These are phyloP conservation scores for Meta bourneti DNA, from an alignment of 2,888 invertebrate species.

Conservation along the genomic window DNA sequence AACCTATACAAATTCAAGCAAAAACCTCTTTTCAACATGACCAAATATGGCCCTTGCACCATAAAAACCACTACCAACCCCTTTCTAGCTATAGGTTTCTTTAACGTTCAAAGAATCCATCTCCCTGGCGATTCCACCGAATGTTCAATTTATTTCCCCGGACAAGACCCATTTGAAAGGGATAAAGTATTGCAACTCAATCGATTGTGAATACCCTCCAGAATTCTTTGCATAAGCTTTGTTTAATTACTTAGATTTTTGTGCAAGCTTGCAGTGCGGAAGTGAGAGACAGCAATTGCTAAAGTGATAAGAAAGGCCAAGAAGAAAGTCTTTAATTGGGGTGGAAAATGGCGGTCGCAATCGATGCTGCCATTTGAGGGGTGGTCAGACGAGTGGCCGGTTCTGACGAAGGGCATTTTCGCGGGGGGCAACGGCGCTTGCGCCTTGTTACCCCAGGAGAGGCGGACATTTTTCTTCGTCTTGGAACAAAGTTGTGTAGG, in stretches of 20 bases:
- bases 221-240: not conserved
- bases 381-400: slow-evolving; percentile 71
- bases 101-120: no score
- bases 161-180: no score
- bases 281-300: not conserved
- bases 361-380: slow-evolving; percentile 44
- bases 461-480: slow-evolving; percentile 74
- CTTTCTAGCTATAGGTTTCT: no score
- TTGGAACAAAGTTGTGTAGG: slow-evolving; percentile 67
- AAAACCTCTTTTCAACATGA: no score
- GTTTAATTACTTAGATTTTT: not conserved
- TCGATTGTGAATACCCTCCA: no score
- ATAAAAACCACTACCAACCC: no score
- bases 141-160: no score
- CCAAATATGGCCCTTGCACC: no score
- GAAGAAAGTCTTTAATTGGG: slow-evolving; percentile 47
- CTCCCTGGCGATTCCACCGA: no score
- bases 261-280: not conserved
- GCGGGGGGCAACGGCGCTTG: slow-evolving; percentile 58
- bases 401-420: slow-evolving; percentile 56
- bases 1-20: no score
- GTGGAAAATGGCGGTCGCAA: slow-evolving; percentile 55
- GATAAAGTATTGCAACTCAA: no score
- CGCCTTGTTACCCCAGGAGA: slow-evolving; percentile 54
- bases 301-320: not conserved